These are phyloP conservation scores for Acanthoscelides obtectus DNA, from an alignment of 2,888 invertebrate species.

Conservation along the genomic window DNA sequence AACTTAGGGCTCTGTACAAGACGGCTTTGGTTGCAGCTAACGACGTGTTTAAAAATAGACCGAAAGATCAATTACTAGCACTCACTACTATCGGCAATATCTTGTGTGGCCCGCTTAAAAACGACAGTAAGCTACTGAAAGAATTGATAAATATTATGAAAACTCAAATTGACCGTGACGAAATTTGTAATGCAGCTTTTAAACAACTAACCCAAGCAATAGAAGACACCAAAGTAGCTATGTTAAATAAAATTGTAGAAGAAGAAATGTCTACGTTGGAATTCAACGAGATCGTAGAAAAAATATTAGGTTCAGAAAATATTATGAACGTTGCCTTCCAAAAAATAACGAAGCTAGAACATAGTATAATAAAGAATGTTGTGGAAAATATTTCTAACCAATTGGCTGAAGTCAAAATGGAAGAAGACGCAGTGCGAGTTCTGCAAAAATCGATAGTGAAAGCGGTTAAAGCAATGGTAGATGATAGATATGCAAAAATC, in stretches of 20 bases:
- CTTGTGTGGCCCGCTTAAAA: constrained; percentile 36
- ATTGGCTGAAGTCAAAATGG: constrained; percentile 57
- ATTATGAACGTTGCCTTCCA: constrained; percentile 60
- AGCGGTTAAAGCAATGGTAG: constrained; percentile 60
- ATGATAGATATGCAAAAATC: constrained; percentile 52
- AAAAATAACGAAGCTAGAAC: constrained; percentile 58
- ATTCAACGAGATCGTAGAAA: constrained; percentile 59
- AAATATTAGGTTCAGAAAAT: constrained; percentile 60
- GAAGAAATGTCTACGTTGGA: constrained; percentile 44
- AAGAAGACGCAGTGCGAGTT: constrained; percentile 60
- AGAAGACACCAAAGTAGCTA: constrained; percentile 58
- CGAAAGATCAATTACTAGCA: constrained; percentile 45
- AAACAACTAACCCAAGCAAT: constrained; percentile 49
- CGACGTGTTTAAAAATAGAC: constrained; percentile 44
- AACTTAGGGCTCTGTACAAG: constrained; percentile 42
- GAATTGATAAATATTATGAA: constrained; percentile 41
- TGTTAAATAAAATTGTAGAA: constrained; percentile 45
- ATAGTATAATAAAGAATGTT: constrained; percentile 56
- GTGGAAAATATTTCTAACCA: constrained; percentile 58
- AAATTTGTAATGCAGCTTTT: constrained; percentile 40
- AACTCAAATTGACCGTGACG: constrained; percentile 40
- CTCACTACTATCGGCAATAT: constrained; percentile 40
- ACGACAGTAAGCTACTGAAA: constrained; percentile 33
- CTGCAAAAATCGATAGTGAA: constrained; percentile 64
- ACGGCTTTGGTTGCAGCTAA: constrained; percentile 44